phyloP scores from a whole-genome alignment of 2,797 vertebrate genomes.

The Rhinogobio ventralis region DNA sequence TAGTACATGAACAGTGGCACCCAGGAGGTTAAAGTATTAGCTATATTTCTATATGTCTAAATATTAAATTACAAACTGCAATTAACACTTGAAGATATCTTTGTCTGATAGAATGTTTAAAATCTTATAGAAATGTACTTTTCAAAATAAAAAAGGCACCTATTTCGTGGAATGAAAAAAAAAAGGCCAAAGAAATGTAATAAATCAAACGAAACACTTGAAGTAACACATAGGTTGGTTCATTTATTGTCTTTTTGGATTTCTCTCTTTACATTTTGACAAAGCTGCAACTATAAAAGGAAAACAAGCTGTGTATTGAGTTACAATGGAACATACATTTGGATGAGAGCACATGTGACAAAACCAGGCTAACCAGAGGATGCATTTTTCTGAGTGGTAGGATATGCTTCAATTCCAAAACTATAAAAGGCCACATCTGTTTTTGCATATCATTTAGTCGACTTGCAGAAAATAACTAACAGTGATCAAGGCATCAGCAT shows the following conservation, averaged over 20 bases:
- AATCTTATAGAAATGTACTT: not conserved
- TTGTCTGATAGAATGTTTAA: not conserved
- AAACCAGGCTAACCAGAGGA: constrained; percentile 17
- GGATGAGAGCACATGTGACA: constrained; percentile 7
- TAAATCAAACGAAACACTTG: not conserved
- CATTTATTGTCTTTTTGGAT: constrained; percentile 34
- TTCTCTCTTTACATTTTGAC: constrained; percentile 18
- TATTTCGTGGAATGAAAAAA: not conserved
- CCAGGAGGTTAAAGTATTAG: not conserved
- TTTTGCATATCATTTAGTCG: constrained; percentile 39
- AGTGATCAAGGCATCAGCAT: constrained; percentile 42
- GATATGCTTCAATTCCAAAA: constrained; percentile 49
- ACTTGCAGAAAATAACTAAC: constrained; percentile 23
- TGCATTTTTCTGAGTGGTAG: constrained; percentile 7
- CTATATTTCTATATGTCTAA: not conserved
- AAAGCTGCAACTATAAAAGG: constrained; percentile 29
- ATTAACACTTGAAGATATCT: not conserved
- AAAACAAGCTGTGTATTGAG: constrained; percentile 27
- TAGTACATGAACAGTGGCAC: too few species aligned
- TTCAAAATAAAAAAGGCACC: not conserved
- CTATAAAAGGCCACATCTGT: constrained; percentile 52
- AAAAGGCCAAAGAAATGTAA: not conserved
- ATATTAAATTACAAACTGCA: not conserved
- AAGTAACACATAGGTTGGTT: constrained; percentile 1
- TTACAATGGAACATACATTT: not conserved